phyloP scores from a whole-genome alignment of 2,113 vertebrate genomes.

The Atherinomorus stipes region DNA sequence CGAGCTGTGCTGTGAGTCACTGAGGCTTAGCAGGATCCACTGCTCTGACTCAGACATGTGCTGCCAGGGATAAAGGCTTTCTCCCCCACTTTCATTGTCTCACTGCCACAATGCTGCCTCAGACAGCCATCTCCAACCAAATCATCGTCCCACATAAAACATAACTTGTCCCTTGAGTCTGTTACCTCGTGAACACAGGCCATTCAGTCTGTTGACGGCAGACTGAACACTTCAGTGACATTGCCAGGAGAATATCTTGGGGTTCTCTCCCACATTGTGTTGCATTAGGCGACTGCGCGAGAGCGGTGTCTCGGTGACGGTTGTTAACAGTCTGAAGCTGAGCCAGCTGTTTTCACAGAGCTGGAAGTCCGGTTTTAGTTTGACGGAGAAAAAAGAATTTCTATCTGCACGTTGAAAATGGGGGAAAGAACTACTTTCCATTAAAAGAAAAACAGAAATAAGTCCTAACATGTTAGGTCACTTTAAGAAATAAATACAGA shows the following conservation, averaged over 20 bases:
- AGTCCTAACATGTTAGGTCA: conserved; percentile 28
- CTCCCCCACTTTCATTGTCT: conserved; percentile 69
- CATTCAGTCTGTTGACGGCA: conserved; percentile 56
- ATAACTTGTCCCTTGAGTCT: conserved; percentile 59
- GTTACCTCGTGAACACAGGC: conserved; percentile 42
- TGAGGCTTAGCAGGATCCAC: conserved; percentile 81
- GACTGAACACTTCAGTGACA: conserved; percentile 48
- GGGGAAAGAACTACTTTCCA: neutral
- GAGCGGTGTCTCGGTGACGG: conserved; percentile 72
- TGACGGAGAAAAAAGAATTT: conserved; percentile 46
- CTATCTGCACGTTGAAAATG: conserved; percentile 46
- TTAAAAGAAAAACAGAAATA: conserved; percentile 6
- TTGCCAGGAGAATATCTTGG: conserved; percentile 62
- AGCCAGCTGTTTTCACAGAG: conserved; percentile 66
- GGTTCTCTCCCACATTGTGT: conserved; percentile 58
- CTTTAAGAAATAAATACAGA: neutral
- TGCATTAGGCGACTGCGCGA: conserved; percentile 75
- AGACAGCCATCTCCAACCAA: conserved; percentile 65
- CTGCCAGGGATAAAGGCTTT: conserved; percentile 69
- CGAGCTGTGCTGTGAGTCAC: conserved; percentile 79
- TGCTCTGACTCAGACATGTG: conserved; percentile 80
- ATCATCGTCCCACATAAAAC: conserved; percentile 52
- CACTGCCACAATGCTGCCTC: conserved; percentile 61
- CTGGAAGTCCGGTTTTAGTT: conserved; percentile 43
- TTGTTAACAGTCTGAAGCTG: conserved; percentile 78